A percentile compares a stretch with the other conserved stretches of the same genome.
These are phyloP conservation scores for Liasis olivaceus DNA, from an alignment of 2,797 vertebrate genomes.

Conservation along the genomic window DNA sequence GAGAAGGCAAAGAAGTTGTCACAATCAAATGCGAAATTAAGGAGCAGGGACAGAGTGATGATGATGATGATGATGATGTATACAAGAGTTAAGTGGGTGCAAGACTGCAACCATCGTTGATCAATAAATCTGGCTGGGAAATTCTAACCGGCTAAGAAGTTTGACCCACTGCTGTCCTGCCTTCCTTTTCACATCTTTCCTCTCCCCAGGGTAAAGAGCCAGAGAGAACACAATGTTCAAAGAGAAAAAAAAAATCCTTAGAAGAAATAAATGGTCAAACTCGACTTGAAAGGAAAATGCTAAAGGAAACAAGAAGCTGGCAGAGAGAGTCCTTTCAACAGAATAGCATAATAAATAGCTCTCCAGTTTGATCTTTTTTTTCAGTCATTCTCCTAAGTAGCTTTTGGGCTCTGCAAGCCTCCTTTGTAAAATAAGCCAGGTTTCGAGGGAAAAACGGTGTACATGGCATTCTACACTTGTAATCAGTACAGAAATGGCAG, in stretches of 20 bases:
- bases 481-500: conserved; percentile 43
- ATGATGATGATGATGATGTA: too few relatives aligned
- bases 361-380: conserved; percentile 48
- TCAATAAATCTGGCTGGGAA: conserved; percentile 11
- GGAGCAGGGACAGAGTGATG: too few relatives aligned
- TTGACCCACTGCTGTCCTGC: conserved; percentile 16
- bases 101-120: neutral
- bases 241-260: conserved; percentile 43
- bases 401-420: conserved; percentile 36
- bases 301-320: conserved; percentile 56
- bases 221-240: conserved; percentile 53
- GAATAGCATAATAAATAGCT: conserved; percentile 53
- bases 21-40: too few relatives aligned
- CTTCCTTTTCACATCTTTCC: conserved; percentile 38
- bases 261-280: conserved; percentile 49
- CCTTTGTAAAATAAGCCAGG: conserved; percentile 42
- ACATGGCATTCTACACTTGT: conserved; percentile 34
- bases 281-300: conserved; percentile 54
- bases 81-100: neutral
- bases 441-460: conserved; percentile 26
- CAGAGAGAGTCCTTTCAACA: conserved; percentile 44
- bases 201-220: conserved; percentile 29
- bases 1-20: too few relatives aligned
- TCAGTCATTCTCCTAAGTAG: conserved; percentile 57
- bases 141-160: conserved; percentile 6